These are phyloP conservation scores for Aleiodes leptofemur DNA, from an alignment of 2,888 invertebrate species.

Conservation along the genomic window DNA sequence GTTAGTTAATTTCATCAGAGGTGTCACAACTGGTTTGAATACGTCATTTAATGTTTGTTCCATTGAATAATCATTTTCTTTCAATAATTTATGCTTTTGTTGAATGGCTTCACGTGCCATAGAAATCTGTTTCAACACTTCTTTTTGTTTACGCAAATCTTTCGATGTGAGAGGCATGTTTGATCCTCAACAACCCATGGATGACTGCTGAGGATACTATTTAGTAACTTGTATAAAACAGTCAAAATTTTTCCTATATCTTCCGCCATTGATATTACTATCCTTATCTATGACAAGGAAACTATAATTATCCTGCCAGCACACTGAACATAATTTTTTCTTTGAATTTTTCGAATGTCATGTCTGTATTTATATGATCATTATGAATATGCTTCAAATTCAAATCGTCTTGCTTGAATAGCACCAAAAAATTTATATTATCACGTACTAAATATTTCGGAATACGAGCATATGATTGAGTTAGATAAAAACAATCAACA, in stretches of 20 bases:
- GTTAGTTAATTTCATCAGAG: conserved; percentile 32
- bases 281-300: conserved; percentile 35
- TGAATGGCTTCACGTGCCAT: conserved; percentile 51
- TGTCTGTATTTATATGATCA: conserved; percentile 57
- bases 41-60: conserved; percentile 41
- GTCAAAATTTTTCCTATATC: conserved; percentile 55
- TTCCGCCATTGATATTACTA: conserved; percentile 43
- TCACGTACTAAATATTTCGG: conserved; percentile 58
- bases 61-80: conserved; percentile 29
- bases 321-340: conserved; percentile 52
- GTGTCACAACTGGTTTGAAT: conserved; percentile 45
- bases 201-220: not conserved
- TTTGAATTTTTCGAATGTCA: conserved; percentile 54
- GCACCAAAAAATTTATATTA: conserved; percentile 55
- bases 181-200: not conserved
- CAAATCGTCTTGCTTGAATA: conserved; percentile 58
- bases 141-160: not conserved
- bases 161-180: conserved; percentile 38
- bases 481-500: conserved; percentile 53
- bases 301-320: conserved; percentile 52
- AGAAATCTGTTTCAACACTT: conserved; percentile 43
- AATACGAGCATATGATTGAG: conserved; percentile 57
- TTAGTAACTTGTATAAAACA: conserved; percentile 44
- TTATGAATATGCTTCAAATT: conserved; percentile 52
- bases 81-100: conserved; percentile 46